Evolutionary conservation across 1,140 invertebrate species (phyloP).

Genomic region (Aphelenchoides besseyi): DNA sequence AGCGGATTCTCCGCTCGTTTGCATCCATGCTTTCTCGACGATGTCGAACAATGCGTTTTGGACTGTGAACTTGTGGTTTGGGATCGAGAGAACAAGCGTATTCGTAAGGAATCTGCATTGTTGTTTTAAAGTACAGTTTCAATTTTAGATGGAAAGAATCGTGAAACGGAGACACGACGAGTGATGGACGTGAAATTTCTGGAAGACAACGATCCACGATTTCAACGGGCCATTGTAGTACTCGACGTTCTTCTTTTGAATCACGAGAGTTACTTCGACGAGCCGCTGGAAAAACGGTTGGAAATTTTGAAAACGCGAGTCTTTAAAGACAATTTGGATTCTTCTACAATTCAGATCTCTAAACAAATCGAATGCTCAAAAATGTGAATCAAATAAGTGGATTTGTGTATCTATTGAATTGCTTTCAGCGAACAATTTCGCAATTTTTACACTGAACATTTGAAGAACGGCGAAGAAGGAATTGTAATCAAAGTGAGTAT

Average conservation of each 20-base stretch:
- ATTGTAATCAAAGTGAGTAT: constrained; percentile 43
- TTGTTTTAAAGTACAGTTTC: background rate
- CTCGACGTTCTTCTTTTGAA: constrained; percentile 38
- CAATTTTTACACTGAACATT: constrained; percentile 43
- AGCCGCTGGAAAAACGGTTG: constrained; percentile 25
- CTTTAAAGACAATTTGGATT: constrained; percentile 15
- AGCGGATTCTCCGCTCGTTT: constrained; percentile 32
- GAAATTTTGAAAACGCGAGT: constrained; percentile 30
- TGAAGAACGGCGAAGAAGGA: constrained; percentile 37
- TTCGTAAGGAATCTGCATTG: constrained; percentile 32
- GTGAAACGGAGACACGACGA: constrained; percentile 35
- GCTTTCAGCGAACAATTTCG: constrained; percentile 37
- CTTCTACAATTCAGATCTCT: background rate
- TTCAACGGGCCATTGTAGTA: constrained; percentile 26
- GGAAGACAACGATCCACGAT: constrained; percentile 31
- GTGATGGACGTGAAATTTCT: constrained; percentile 45
- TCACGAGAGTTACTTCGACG: constrained; percentile 18
- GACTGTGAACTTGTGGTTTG: constrained; percentile 49
- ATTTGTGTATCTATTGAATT: background rate
- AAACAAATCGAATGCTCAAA: background rate
- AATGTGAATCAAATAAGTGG: background rate
- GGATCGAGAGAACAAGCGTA: constrained; percentile 26
- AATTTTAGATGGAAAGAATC: constrained; percentile 50
- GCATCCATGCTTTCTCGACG: constrained; percentile 34
- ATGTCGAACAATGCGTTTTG: constrained; percentile 35